phyloP scores from a whole-genome alignment of 2,113 vertebrate genomes.

The Arenaria interpres region DNA sequence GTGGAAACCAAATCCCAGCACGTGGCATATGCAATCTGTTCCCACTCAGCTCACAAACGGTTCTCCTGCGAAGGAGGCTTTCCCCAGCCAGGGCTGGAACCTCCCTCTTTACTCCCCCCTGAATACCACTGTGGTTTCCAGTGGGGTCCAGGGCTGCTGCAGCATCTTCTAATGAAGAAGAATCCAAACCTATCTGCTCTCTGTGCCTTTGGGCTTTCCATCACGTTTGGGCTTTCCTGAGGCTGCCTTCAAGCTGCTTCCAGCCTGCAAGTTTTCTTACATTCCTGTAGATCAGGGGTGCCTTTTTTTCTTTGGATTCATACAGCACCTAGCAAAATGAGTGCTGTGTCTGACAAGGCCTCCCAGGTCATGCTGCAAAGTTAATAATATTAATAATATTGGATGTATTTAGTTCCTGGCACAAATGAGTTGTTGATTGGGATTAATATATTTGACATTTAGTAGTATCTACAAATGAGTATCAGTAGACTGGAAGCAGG shows the following conservation, averaged over 20 bases:
- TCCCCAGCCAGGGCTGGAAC: neutral
- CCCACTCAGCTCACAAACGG: neutral
- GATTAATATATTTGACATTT: neutral
- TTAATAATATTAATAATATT: neutral
- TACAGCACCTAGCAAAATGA: neutral
- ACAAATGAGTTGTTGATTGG: neutral
- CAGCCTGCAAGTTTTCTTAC: neutral
- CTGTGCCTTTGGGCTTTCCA: neutral
- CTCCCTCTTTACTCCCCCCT: neutral
- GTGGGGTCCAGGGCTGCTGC: neutral
- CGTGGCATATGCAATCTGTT: neutral
- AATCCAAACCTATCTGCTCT: neutral
- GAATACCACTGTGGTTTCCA: neutral
- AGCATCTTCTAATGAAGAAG: neutral
- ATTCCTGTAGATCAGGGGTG: neutral
- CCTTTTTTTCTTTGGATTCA: neutral
- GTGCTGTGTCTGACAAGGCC: neutral
- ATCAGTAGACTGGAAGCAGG: neutral
- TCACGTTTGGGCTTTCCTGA: neutral
- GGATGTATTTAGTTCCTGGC: neutral
- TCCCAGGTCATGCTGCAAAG: neutral
- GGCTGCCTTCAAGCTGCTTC: neutral
- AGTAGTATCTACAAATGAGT: neutral
- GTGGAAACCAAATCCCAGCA: constrained; percentile 11
- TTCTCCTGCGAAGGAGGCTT: neutral